Conservation (phyloP, 2,888 invertebrate genomes). For the Pemphredon lugubris region DNA sequence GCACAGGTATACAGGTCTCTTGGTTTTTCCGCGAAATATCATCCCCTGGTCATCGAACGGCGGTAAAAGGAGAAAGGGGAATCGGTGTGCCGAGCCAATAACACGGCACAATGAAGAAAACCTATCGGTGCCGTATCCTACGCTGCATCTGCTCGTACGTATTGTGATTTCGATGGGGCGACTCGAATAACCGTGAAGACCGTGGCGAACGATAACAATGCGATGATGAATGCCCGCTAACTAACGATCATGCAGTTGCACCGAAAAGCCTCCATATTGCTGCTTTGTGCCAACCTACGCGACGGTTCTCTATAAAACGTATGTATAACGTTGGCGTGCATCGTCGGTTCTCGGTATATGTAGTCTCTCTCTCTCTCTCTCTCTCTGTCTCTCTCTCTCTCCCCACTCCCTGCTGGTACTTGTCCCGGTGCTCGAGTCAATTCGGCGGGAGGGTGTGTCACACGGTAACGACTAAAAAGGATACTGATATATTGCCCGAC, state of each 20-base stretch:
- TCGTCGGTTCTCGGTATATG: constrained; percentile 37
- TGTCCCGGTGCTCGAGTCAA: constrained; percentile 36
- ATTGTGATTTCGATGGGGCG: constrained; percentile 59
- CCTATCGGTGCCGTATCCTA: constrained; percentile 33
- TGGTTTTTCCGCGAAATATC: constrained; percentile 25
- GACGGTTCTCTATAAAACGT: constrained; percentile 14
- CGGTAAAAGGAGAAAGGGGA: constrained; percentile 10
- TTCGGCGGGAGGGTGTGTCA: constrained; percentile 55
- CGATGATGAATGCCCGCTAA: constrained; percentile 75
- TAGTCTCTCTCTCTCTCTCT: too few species aligned
- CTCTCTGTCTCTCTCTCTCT: too few species aligned
- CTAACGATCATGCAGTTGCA: constrained; percentile 71
- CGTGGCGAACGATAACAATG: constrained; percentile 73
- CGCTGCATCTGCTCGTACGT: constrained; percentile 62
- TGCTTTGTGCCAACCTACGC: constrained; percentile 38
- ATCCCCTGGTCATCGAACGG: constrained; percentile 24
- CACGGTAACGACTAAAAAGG: constrained; percentile 66
- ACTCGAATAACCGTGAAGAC: constrained; percentile 66
- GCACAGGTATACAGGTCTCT: too few species aligned
- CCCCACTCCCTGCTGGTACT: constrained; percentile 18
- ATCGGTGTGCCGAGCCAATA: constrained; percentile 29
- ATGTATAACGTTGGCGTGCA: constrained; percentile 13
- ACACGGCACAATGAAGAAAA: constrained; percentile 55
- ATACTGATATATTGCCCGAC: constrained; percentile 64
- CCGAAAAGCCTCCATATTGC: constrained; percentile 60